A percentile compares a stretch with the other conserved stretches of the same genome.
Conservation (phyloP, 1,140 invertebrate genomes). For the Kradibia gibbosae region DNA sequence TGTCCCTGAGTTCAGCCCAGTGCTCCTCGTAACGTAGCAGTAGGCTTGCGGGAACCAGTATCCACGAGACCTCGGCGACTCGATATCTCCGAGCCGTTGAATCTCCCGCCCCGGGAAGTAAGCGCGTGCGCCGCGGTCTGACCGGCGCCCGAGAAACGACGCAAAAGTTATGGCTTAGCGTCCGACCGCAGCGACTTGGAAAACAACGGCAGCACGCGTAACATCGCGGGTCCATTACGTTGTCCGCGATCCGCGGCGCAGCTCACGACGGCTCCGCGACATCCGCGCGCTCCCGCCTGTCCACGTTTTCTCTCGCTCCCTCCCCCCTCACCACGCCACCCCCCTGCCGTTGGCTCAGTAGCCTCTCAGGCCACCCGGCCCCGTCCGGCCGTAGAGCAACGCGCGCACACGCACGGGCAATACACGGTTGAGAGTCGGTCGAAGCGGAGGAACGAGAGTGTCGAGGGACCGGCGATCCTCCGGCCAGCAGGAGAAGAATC, state of each 20-base stretch:
- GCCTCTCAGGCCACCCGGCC: neutral
- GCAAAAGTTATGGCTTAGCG: constrained; percentile 1
- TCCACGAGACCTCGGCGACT: no score
- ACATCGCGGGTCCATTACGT: constrained; percentile 44
- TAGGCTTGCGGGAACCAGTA: neutral
- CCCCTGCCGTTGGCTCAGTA: neutral
- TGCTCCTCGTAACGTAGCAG: no score
- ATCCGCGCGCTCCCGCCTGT: neutral
- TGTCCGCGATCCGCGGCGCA: constrained; percentile 44
- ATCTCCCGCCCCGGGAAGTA: neutral
- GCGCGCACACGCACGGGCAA: no score
- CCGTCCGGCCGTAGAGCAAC: no score
- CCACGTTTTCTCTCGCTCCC: no score
- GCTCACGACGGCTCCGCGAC: neutral
- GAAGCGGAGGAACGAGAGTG: no score
- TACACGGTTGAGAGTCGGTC: no score
- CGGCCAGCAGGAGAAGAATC: no score
- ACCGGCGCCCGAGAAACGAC: neutral
- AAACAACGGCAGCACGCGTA: constrained; percentile 45
- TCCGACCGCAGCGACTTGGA: constrained; percentile 29
- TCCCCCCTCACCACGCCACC: no score
- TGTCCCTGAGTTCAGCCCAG: no score
- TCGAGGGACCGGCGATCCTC: no score
- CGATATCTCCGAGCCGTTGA: neutral
- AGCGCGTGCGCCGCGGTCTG: constrained; percentile 10